phyloP scores from a whole-genome alignment of 2,797 vertebrate species.

The Gobionotothen gibberifrons region DNA sequence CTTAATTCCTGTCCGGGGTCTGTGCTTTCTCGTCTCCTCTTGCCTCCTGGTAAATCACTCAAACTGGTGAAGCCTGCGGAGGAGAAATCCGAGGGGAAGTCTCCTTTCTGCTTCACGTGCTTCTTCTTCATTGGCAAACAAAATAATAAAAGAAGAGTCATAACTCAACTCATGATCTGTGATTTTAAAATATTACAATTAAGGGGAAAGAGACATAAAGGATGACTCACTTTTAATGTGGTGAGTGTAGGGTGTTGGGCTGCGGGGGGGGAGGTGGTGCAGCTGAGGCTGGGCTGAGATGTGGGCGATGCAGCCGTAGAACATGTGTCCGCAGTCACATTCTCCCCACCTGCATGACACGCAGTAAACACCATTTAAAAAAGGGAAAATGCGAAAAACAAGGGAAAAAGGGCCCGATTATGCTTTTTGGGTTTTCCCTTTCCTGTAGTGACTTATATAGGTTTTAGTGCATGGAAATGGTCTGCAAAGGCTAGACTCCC shows the following conservation, averaged over 20 bases:
- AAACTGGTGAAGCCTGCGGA: conserved; percentile 84
- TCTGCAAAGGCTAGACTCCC: too few species aligned
- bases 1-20: conserved; percentile 69
- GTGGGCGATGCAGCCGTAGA: conserved; percentile 81
- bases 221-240: conserved; percentile 86
- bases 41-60: conserved; percentile 85
- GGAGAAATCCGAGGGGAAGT: conserved; percentile 85
- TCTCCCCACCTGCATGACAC: conserved; percentile 38
- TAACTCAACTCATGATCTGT: background rate
- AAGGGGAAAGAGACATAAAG: background rate
- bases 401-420: too few species aligned
- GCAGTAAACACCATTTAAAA: background rate
- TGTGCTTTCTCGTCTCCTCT: conserved; percentile 83
- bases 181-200: background rate
- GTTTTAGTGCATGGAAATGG: too few species aligned
- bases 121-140: conserved; percentile 83
- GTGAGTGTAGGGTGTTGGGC: conserved; percentile 85
- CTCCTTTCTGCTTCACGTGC: conserved; percentile 89
- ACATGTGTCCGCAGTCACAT: conserved; percentile 28
- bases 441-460: too few species aligned
- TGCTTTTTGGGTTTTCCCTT: too few species aligned
- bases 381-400: too few species aligned
- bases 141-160: background rate
- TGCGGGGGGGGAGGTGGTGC: conserved; percentile 83
- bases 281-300: conserved; percentile 85